These are phyloP conservation scores for Erpornis zantholeuca DNA, from an alignment of 2,113 vertebrate genomes.

Conservation along the genomic window DNA sequence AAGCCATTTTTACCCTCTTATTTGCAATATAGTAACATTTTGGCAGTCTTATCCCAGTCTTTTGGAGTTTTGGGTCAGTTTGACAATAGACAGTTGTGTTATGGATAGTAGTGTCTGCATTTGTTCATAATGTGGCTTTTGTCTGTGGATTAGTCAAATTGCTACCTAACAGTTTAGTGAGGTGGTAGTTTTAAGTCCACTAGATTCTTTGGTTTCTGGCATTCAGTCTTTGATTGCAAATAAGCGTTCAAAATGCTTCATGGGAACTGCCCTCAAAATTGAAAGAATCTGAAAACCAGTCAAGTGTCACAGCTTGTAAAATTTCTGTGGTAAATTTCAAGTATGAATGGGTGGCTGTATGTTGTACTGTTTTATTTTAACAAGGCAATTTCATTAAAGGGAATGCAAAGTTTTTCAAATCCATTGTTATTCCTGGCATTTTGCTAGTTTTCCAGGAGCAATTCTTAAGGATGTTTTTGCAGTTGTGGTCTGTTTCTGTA, in stretches of 20 bases:
- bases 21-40: background rate
- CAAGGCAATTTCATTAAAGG: background rate
- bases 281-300: background rate
- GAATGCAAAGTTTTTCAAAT: background rate
- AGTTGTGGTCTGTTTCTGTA: background rate
- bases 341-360: background rate
- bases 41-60: background rate
- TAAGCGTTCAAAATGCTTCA: background rate
- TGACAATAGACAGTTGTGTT: background rate
- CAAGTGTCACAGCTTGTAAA: background rate
- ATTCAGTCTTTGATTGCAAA: background rate
- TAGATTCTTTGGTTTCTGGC: background rate
- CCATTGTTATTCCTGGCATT: background rate
- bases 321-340: background rate
- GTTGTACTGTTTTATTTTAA: background rate
- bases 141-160: background rate
- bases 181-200: background rate
- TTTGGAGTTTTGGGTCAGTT: background rate
- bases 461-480: background rate
- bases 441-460: background rate
- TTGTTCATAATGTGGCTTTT: background rate
- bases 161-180: background rate
- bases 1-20: background rate
- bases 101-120: background rate
- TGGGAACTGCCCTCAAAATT: background rate